Evolutionary conservation across 2,797 vertebrate genomes (phyloP).

Genomic region (Lithobates pipiens): DNA sequence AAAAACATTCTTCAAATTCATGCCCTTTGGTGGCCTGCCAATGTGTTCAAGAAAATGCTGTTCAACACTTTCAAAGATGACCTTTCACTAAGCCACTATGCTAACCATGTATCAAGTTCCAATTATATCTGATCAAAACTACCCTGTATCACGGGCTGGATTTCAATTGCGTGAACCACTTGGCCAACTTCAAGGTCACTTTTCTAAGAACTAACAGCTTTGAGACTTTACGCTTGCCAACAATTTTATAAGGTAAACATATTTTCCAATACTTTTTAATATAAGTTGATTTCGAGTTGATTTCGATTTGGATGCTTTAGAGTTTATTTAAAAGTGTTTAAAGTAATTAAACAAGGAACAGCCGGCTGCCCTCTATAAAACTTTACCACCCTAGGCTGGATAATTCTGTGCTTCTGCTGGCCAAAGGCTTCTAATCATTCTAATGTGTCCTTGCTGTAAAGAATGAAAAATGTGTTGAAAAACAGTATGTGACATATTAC

Average conservation of each 20-base stretch:
- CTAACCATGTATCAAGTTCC: neutral
- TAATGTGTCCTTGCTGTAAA: too few species aligned
- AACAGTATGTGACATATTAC: too few species aligned
- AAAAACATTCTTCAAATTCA: slow-evolving; percentile 14
- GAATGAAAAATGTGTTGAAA: too few species aligned
- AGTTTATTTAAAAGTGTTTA: neutral
- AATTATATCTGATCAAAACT: slow-evolving; percentile 4
- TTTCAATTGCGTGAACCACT: neutral
- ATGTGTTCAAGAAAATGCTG: neutral
- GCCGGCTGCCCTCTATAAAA: too few species aligned
- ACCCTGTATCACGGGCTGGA: neutral
- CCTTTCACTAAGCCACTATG: neutral
- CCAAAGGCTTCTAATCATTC: too few species aligned
- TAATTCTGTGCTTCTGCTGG: too few species aligned
- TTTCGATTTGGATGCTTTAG: neutral
- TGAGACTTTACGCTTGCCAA: neutral
- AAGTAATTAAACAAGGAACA: too few species aligned
- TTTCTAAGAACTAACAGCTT: neutral
- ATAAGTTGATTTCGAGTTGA: neutral
- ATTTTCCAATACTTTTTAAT: neutral
- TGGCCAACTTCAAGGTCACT: neutral
- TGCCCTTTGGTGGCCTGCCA: slow-evolving; percentile 1
- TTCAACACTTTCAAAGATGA: neutral
- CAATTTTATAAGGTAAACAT: too few species aligned
- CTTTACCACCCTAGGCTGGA: too few species aligned